Evolutionary conservation across 2,888 invertebrate species (phyloP).

Genomic region (Macrosoma leucophasiata): DNA sequence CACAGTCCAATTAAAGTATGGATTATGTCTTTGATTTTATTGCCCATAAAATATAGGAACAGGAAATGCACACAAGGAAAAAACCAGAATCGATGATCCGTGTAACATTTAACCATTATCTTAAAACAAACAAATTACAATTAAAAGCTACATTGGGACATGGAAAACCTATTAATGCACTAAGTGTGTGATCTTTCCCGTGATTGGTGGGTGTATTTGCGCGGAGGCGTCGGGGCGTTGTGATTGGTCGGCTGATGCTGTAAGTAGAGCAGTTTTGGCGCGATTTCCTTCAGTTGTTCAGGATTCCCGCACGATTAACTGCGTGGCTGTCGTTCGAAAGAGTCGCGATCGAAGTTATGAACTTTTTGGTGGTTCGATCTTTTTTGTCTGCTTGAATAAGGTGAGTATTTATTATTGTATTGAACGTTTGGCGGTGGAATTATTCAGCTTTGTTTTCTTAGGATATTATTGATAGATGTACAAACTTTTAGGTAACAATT

Average conservation of each 20-base stretch:
- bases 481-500: neutral
- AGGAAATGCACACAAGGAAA: no score
- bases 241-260: conserved; percentile 48
- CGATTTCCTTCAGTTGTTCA: conserved; percentile 59
- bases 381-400: conserved; percentile 25
- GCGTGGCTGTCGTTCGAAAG: conserved; percentile 24
- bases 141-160: no score
- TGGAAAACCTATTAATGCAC: conserved; percentile 68
- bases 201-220: conserved; percentile 43
- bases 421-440: neutral
- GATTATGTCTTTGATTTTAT: no score
- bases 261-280: conserved; percentile 67
- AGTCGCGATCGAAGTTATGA: conserved; percentile 45
- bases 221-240: conserved; percentile 51
- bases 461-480: neutral
- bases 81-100: no score
- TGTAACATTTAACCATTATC: no score
- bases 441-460: neutral
- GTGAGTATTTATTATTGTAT: conserved; percentile 29
- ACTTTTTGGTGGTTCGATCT: conserved; percentile 34
- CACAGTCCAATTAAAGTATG: no score
- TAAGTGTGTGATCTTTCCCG: conserved; percentile 52
- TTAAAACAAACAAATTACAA: no score
- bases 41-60: no score
- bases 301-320: conserved; percentile 50